Conservation (phyloP, 2,888 invertebrate genomes). For the Tiliacea citrago region DNA sequence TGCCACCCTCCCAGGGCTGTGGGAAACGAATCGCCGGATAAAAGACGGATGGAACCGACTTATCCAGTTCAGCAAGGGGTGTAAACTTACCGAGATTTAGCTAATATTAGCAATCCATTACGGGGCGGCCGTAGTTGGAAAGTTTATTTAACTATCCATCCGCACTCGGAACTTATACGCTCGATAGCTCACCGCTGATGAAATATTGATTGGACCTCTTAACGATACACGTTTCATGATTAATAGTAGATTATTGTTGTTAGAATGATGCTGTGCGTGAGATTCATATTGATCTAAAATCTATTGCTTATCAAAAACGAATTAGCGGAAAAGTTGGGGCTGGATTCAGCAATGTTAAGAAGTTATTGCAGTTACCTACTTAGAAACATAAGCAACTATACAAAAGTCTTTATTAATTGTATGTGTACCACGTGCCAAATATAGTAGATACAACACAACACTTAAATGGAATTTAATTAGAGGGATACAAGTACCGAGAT, state of each 20-base stretch:
- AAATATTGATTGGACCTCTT: constrained; percentile 66
- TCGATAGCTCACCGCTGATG: constrained; percentile 56
- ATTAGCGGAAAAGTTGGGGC: neutral
- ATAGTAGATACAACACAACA: neutral
- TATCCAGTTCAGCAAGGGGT: constrained; percentile 78
- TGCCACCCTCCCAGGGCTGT: constrained; percentile 66
- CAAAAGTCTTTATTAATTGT: neutral
- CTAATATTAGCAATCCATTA: constrained; percentile 90
- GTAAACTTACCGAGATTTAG: constrained; percentile 86
- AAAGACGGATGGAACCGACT: constrained; percentile 86
- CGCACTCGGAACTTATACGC: constrained; percentile 62
- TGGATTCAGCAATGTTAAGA: neutral
- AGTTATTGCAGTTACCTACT: neutral
- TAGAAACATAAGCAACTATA: neutral
- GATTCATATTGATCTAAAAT: neutral
- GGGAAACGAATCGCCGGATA: constrained; percentile 81
- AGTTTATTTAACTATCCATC: constrained; percentile 66
- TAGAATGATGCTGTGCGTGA: constrained; percentile 11
- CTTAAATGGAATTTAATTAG: no score
- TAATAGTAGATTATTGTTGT: constrained; percentile 26
- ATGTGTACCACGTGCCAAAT: neutral
- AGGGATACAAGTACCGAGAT: no score
- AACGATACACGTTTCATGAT: constrained; percentile 35
- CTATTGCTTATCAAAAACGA: neutral
- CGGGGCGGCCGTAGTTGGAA: constrained; percentile 69